phyloP scores from a whole-genome alignment of 2,888 invertebrate genomes.

The Andricus quercusramuli region DNA sequence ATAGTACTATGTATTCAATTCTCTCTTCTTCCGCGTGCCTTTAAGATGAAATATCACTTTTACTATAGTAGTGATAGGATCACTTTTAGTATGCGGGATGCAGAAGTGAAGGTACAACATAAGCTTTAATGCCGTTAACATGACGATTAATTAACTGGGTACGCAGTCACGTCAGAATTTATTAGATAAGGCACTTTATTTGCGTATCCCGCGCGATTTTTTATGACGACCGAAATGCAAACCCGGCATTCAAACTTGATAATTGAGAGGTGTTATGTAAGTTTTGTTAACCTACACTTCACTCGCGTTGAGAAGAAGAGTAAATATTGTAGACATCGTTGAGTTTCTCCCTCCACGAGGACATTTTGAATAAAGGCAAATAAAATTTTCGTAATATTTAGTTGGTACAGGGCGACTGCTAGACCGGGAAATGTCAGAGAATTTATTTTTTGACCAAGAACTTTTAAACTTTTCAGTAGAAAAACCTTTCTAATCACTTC shows the following conservation, averaged over 20 bases:
- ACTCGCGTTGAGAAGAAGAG: neutral
- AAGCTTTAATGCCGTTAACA: conserved; percentile 11
- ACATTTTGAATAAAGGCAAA: neutral
- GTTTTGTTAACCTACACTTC: conserved; percentile 19
- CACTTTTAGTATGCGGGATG: neutral
- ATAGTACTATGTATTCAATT: neutral
- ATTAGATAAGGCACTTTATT: conserved; percentile 9
- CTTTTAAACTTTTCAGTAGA: too few species aligned
- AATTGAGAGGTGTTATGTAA: conserved; percentile 34
- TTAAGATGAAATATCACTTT: neutral
- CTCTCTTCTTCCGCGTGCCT: neutral
- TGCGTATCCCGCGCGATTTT: conserved; percentile 2
- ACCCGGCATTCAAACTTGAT: conserved; percentile 28
- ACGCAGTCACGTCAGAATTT: conserved; percentile 12
- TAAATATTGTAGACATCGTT: conserved; percentile 18
- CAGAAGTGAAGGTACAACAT: conserved; percentile 9
- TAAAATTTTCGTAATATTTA: too few species aligned
- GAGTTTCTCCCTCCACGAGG: neutral
- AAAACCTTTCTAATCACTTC: too few species aligned
- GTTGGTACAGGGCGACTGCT: too few species aligned
- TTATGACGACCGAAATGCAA: conserved; percentile 18
- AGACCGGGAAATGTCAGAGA: too few species aligned
- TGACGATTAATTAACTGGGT: conserved; percentile 19
- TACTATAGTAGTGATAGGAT: conserved; percentile 10
- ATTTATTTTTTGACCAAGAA: too few species aligned